phyloP scores from a whole-genome alignment of 1,140 invertebrate species.

The Drosophila asahinai region DNA sequence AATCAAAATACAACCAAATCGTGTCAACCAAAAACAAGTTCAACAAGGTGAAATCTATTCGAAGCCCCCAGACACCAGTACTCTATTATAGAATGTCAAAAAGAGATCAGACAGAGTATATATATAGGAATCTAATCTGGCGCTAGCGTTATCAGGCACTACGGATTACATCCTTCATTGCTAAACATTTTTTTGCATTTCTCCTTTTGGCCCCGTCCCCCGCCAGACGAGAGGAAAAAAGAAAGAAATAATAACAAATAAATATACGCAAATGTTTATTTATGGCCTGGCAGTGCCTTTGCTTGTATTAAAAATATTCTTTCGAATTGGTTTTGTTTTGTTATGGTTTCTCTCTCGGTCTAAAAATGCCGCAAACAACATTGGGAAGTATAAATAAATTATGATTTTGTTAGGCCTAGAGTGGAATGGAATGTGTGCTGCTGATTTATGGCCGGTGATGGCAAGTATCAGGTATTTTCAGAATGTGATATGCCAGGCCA shows the following conservation, averaged over 20 bases:
- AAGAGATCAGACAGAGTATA: slow-evolving; percentile 21
- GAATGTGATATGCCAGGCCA: slow-evolving; percentile 6
- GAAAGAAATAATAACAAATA: slow-evolving; percentile 51
- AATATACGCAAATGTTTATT: slow-evolving; percentile 69
- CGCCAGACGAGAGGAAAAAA: slow-evolving; percentile 5
- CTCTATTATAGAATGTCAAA: slow-evolving; percentile 12
- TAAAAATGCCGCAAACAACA: slow-evolving; percentile 69
- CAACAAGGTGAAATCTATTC: slow-evolving; percentile 33
- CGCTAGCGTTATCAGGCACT: slow-evolving; percentile 38
- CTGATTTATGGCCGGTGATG: slow-evolving; percentile 36
- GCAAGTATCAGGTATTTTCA: slow-evolving; percentile 31
- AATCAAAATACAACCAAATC: slow-evolving; percentile 21
- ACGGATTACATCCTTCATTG: slow-evolving; percentile 21
- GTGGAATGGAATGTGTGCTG: slow-evolving; percentile 29
- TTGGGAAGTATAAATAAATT: slow-evolving; percentile 53
- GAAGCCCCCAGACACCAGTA: slow-evolving; percentile 18
- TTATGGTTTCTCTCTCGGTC: slow-evolving; percentile 53
- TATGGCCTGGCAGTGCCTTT: slow-evolving; percentile 52
- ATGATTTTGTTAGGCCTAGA: slow-evolving; percentile 45
- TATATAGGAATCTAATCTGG: slow-evolving; percentile 34
- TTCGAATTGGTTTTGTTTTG: slow-evolving; percentile 48
- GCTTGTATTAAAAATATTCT: slow-evolving; percentile 63
- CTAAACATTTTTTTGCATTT: slow-evolving; percentile 23
- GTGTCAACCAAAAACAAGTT: slow-evolving; percentile 30
- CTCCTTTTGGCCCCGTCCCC: not conserved